Evolutionary conservation across 2,797 vertebrate genomes (phyloP).

Genomic region (Karalla daura): DNA sequence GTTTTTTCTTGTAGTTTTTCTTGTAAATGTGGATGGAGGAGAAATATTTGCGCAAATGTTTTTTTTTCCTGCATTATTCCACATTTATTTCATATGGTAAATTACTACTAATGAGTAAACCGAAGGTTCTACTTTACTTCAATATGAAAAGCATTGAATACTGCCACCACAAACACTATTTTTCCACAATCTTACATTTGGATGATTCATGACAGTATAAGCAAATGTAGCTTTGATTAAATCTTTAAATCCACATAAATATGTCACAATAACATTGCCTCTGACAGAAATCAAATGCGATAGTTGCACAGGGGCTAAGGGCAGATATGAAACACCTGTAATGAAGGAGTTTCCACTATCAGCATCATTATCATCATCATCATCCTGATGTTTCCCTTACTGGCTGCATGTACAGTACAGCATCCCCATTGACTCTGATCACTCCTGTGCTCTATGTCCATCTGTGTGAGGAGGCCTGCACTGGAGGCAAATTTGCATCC

Average conservation of each 20-base stretch:
- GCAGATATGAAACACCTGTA: neutral
- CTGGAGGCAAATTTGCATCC: constrained; percentile 50
- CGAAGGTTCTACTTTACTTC: neutral
- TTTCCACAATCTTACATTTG: neutral
- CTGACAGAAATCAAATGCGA: neutral
- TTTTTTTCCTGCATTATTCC: too few species aligned
- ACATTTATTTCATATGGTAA: too few species aligned
- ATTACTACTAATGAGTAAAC: neutral
- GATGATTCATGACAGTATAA: neutral
- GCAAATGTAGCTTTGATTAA: neutral
- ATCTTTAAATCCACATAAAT: neutral
- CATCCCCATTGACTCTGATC: constrained; percentile 5
- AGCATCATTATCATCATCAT: too few species aligned
- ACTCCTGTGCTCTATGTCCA: constrained; percentile 15
- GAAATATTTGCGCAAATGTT: neutral
- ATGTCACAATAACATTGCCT: neutral
- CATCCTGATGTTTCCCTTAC: constrained; percentile 10
- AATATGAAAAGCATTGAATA: neutral
- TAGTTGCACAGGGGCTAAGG: neutral
- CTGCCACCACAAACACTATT: neutral
- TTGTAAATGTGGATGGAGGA: fast-evolving
- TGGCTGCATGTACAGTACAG: constrained; percentile 6
- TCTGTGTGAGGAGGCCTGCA: constrained; percentile 18
- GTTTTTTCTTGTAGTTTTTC: too few species aligned
- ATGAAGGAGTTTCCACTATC: constrained; percentile 9